A percentile compares a stretch with the other conserved stretches of the same genome.
Evolutionary conservation across 1,140 invertebrate species (phyloP).

Genomic region (Amphibalanus amphitrite): DNA sequence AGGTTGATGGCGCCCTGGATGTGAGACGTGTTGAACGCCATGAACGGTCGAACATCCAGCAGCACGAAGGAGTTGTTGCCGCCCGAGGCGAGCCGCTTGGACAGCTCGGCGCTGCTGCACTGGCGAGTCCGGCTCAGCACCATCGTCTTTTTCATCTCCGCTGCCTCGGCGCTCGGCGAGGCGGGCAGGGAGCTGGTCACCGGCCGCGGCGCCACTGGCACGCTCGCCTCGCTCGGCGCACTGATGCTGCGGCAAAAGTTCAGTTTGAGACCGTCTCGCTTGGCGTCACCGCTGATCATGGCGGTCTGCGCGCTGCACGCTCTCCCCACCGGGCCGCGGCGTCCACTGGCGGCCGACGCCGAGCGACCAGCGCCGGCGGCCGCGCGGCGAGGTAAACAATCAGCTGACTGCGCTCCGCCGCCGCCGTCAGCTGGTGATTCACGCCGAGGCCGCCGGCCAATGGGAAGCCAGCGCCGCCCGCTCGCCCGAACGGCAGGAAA

Average conservation of each 20-base stretch:
- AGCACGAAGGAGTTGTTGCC: slow-evolving; percentile 31
- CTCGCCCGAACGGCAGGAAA: too few species aligned
- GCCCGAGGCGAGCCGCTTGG: slow-evolving; percentile 20
- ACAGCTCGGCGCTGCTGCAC: slow-evolving; percentile 24
- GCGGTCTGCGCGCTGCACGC: background rate
- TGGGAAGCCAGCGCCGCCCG: too few species aligned
- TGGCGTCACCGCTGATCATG: slow-evolving; percentile 29
- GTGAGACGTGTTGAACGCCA: slow-evolving; percentile 50
- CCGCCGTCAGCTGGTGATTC: slow-evolving; percentile 5
- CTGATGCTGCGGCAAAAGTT: slow-evolving; percentile 39
- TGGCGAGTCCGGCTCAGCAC: slow-evolving; percentile 25
- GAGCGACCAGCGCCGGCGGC: background rate
- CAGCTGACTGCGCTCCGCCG: slow-evolving; percentile 8
- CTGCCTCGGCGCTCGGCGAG: slow-evolving; percentile 37
- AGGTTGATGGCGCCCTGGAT: slow-evolving; percentile 53
- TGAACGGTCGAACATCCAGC: slow-evolving; percentile 51
- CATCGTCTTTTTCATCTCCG: slow-evolving; percentile 33
- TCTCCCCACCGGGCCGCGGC: background rate
- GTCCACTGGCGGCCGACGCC: slow-evolving; percentile 4
- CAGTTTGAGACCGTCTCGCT: slow-evolving; percentile 37
- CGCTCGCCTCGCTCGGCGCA: slow-evolving; percentile 35
- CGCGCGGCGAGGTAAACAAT: slow-evolving; percentile 9
- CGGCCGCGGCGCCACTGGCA: slow-evolving; percentile 13
- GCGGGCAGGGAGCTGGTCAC: slow-evolving; percentile 33
- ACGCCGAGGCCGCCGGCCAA: background rate